Base-by-base conservation (phyloP, 2,113 vertebrate genomes). In the Oncorhynchus kisutch region DNA sequence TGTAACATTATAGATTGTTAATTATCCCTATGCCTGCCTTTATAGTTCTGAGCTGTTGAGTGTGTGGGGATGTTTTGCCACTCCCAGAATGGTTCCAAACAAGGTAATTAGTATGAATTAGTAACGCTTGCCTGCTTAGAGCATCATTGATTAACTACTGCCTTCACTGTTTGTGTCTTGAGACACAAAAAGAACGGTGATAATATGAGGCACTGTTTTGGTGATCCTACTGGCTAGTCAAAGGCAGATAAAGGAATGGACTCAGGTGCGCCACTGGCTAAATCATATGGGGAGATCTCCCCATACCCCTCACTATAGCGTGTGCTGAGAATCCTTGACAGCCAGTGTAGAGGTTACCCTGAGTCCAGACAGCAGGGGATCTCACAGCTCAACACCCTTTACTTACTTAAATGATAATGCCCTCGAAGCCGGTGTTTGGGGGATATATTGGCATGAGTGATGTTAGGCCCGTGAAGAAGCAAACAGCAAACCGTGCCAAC, bases 21-120 rank as follows among this genome's bases (percentile, higher is more conserved):
- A 57, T 57, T 20, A 20, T 20, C 54, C 18, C 20, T 70, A n/a
- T 20, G 9, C 31, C 27, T 16, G 68, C 12, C n/a, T 69, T 69
- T 45, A 2, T 45, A 12, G 39, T 45, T 45, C 39, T 45, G 39
- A 45, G 39, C 39, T 45, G 18, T 57, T 14, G 54, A 18, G 51
- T 57, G 51, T 39, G 34, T 39, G 34, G 20, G 16, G 60, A 54
- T 24, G 13, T 5, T 54, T n/a, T 13, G 5, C 20, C 25, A 12
- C 59, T 68, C 39, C 60, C 45, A 54, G 31, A 11, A 69, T 76
- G 67, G 24, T 74, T 64, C 18, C 48, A 39, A 80, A 70, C 34
- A 67, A 68, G 65, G 49, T 51, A 75, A 72, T 77, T 72, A 72
- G 67, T 73, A 73, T 81, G 81, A 78, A 81, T 80, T 73, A 67